Percentiles rank a stretch among this genome's conserved stretches.
These are phyloP conservation scores for Drusus annulatus DNA, from an alignment of 1,140 invertebrate genomes.

Conservation along the genomic window DNA sequence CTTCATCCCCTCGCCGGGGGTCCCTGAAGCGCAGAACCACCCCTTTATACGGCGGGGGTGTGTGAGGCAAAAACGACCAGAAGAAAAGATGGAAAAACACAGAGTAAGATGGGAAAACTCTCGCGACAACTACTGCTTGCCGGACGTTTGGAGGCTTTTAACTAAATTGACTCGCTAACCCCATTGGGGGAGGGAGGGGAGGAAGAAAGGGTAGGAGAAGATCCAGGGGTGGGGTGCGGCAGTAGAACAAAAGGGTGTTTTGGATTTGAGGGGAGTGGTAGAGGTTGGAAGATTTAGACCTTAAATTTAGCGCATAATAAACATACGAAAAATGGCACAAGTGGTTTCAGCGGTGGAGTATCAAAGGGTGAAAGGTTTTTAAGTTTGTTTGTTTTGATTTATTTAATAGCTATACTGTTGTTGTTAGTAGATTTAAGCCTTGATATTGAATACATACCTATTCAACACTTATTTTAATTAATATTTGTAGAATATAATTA, in stretches of 20 bases:
- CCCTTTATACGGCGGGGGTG: not conserved
- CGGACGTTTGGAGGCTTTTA: conserved; percentile 29
- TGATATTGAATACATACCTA: too few species aligned
- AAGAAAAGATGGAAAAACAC: conserved; percentile 18
- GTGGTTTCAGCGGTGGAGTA: not conserved
- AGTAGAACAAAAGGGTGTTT: too few species aligned
- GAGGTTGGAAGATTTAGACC: conserved; percentile 12
- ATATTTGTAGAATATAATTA: too few species aligned
- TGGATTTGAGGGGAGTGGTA: too few species aligned
- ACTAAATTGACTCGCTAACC: conserved; percentile 34
- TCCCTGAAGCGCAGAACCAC: not conserved
- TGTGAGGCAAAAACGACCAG: conserved; percentile 2
- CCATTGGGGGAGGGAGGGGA: not conserved
- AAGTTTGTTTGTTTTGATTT: too few species aligned
- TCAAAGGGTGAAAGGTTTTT: too few species aligned
- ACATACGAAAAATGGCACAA: not conserved
- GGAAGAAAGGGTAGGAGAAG: not conserved
- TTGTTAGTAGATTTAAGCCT: too few species aligned
- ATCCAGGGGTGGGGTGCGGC: not conserved
- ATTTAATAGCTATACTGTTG: too few species aligned
- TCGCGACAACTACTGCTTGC: conserved; percentile 15
- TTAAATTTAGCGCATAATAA: conserved; percentile 18
- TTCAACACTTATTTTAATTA: too few species aligned
- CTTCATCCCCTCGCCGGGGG: not conserved
- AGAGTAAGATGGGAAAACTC: conserved; percentile 10